Percentiles rank a stretch among this genome's conserved stretches.
These are phyloP conservation scores for Stomatorhinus ivindoensis DNA, from an alignment of 2,113 vertebrate species.

Conservation along the genomic window DNA sequence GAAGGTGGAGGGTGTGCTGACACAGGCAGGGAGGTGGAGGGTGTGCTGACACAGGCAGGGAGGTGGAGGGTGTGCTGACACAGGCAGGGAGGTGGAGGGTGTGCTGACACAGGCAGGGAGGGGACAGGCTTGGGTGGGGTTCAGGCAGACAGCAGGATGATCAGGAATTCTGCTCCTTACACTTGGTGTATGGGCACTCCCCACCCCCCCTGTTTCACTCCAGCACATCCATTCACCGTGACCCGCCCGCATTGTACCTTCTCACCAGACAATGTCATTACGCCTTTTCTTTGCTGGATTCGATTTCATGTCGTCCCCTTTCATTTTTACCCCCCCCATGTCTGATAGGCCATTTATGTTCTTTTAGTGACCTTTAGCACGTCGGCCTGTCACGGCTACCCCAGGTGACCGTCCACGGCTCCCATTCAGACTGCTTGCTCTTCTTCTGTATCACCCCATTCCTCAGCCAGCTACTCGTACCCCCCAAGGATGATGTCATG, in stretches of 20 bases:
- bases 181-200: not conserved
- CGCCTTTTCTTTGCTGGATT: not conserved
- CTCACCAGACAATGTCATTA: not conserved
- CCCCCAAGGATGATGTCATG: conserved; percentile 57
- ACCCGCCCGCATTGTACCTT: not conserved
- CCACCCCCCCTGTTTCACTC: not conserved
- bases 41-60: conserved; percentile 48
- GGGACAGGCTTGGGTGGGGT: not conserved
- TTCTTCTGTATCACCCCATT: conserved; percentile 29
- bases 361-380: not conserved
- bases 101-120: conserved; percentile 48
- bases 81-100: conserved; percentile 29
- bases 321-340: not conserved
- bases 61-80: conserved; percentile 36
- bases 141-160: not conserved
- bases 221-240: not conserved
- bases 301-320: not conserved
- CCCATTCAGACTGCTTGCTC: not conserved
- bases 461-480: not conserved
- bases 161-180: not conserved
- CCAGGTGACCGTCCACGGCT: not conserved
- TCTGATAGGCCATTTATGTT: not conserved
- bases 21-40: too few relatives aligned
- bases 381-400: not conserved
- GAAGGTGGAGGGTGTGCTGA: conserved; percentile 39